phyloP scores from a whole-genome alignment of 2,113 vertebrate species.

The Copsychus sechellarum region DNA sequence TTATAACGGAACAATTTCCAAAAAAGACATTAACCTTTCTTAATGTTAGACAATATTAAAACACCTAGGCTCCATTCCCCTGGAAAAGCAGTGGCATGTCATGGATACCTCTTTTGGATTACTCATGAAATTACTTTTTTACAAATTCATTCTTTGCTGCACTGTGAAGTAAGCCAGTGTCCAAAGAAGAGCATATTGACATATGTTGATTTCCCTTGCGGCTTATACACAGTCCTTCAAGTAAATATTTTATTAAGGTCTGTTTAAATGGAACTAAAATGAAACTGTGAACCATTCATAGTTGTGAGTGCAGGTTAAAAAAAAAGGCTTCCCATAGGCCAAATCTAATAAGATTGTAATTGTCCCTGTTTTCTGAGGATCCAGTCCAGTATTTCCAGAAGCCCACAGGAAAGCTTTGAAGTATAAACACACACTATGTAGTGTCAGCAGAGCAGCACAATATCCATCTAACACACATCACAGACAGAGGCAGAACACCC shows the following conservation, averaged over 20 bases:
- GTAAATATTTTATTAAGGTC: background rate
- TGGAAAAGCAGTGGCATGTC: background rate
- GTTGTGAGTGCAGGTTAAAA: background rate
- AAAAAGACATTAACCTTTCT: background rate
- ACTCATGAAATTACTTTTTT: background rate
- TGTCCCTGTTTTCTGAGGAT: background rate
- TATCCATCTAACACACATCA: background rate
- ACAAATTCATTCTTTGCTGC: background rate
- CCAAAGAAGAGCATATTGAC: background rate
- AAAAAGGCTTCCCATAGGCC: background rate
- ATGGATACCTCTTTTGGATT: background rate
- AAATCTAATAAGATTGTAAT: background rate
- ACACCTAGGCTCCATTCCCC: background rate
- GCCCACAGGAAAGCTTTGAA: background rate
- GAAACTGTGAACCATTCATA: background rate
- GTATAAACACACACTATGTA: background rate
- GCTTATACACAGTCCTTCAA: background rate
- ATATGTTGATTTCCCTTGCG: background rate
- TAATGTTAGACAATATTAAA: background rate
- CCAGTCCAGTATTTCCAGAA: background rate
- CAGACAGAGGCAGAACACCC: background rate
- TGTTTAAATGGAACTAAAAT: background rate
- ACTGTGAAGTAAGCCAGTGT: background rate
- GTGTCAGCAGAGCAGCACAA: background rate
- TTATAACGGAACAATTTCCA: background rate